A percentile compares a stretch with the other conserved stretches of the same genome.
These are phyloP conservation scores for Caenorhabditis afra DNA, from an alignment of 2,888 invertebrate species.

Conservation along the genomic window DNA sequence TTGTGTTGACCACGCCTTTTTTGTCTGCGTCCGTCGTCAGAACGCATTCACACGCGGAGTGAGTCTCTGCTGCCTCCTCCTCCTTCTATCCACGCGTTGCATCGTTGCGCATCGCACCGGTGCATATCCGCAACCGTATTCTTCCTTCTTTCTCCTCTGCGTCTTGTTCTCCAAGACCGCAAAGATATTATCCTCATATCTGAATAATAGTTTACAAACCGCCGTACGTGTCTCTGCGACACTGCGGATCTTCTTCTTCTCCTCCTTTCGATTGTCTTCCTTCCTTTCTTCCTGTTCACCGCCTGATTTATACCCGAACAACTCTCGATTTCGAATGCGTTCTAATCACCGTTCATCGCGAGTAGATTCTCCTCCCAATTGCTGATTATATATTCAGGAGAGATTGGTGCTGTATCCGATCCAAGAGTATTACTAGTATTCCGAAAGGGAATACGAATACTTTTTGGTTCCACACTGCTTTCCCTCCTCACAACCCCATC, in stretches of 20 bases:
- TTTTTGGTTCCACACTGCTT: conserved; percentile 37
- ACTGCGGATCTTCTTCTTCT: conserved; percentile 6
- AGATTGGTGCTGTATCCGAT: not conserved
- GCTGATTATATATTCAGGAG: conserved; percentile 23
- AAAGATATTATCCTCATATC: conserved; percentile 56
- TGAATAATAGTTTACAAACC: conserved; percentile 57
- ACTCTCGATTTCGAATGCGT: conserved; percentile 47
- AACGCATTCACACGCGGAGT: conserved; percentile 41
- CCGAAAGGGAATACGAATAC: conserved; percentile 44
- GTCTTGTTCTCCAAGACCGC: conserved; percentile 30
- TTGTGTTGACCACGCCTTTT: conserved; percentile 41
- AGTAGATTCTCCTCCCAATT: conserved; percentile 12
- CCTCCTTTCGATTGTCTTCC: no score
- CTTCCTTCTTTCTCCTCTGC: conserved; percentile 8
- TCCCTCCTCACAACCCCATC: not conserved
- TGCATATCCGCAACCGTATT: conserved; percentile 57
- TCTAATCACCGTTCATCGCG: conserved; percentile 36
- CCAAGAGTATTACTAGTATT: conserved; percentile 53
- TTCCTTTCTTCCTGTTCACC: not conserved
- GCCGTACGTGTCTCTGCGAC: conserved; percentile 34
- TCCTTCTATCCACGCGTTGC: conserved; percentile 24
- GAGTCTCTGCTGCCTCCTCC: conserved; percentile 33
- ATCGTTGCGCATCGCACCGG: conserved; percentile 46
- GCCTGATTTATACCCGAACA: conserved; percentile 38
- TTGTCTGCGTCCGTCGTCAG: conserved; percentile 37